These are phyloP conservation scores for Linnaemya vulpina DNA, from an alignment of 2,888 invertebrate genomes.

Conservation along the genomic window DNA sequence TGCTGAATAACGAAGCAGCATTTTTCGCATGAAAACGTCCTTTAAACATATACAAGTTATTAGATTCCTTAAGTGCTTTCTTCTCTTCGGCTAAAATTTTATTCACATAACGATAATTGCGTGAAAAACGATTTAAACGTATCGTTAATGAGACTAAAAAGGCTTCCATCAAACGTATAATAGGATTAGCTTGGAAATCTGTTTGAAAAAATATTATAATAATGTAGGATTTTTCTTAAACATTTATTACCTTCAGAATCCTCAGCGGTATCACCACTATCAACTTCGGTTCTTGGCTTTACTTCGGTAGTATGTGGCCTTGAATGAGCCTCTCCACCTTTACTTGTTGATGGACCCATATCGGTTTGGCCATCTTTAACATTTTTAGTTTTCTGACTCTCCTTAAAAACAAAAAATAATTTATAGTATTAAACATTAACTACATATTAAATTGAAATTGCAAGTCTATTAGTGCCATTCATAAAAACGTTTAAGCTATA, in stretches of 20 bases:
- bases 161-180: constrained; percentile 80
- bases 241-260: constrained; percentile 75
- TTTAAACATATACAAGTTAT: constrained; percentile 60
- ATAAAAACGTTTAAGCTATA: neutral
- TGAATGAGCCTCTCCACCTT: constrained; percentile 73
- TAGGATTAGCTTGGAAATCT: constrained; percentile 80
- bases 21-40: constrained; percentile 80
- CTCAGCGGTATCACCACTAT: constrained; percentile 79
- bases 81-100: constrained; percentile 94
- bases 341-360: constrained; percentile 72
- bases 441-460: neutral
- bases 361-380: constrained; percentile 65
- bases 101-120: constrained; percentile 97
- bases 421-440: neutral
- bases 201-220: constrained; percentile 7
- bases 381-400: constrained; percentile 59
- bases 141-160: constrained; percentile 90
- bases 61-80: constrained; percentile 90
- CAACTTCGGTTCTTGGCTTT: constrained; percentile 77
- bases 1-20: constrained; percentile 84
- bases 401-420: constrained; percentile 58
- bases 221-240: neutral
- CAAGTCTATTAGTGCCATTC: constrained; percentile 32
- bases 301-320: constrained; percentile 75
- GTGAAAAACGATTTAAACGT: constrained; percentile 92